Evolutionary conservation across 1,140 invertebrate species (phyloP), one percentile per base, ranked within the genome.

Genomic region (Lysiphlebus fabarum): DNA sequence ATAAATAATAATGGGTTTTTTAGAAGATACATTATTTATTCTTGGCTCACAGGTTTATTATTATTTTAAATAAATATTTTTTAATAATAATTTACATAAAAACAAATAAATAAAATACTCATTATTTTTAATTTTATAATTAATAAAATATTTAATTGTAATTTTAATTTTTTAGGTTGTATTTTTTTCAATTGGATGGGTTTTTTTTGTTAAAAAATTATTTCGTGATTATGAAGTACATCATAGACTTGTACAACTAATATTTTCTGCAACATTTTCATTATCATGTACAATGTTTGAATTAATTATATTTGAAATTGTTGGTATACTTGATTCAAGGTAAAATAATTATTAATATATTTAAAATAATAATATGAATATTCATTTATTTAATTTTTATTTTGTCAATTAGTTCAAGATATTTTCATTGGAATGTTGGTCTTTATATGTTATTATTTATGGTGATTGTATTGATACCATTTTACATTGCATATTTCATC

Each of bases 281-380:
- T 79, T 99, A 4, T 99, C 96, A 11, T 98, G 97, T 74, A 98
- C 95, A 6, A 97, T 99, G 93, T 99, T 99, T 81, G 97, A 99
- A 76, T 82, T 99, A 33, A 99, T 99, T 62, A 99, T 99, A 75
- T 99, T 99, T 84, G 98, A 99, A 83, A 99, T 99, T 71, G 81
- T 98, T 53, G 96, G 90, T 45, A 86, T 98, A 62, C 79, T 99
- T 58, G 92, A 97, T 72, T 83, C 86, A 66, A 88, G 82, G 88
- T 89, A 80, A 79, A 78, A 64, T 26, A 38, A 66, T 56, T 60
- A 61, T 11, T 45, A 59, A 37, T 41, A 26, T 57, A 34, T 41
- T 44, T 6, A 11, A 47, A 36, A 34, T 58, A 73, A 63, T 48
- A 65, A 44, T 59, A 59, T 6, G 42, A n/a, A n/a, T n/a, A 37